These are phyloP conservation scores for Meloidogyne hapla DNA, from an alignment of 1,140 invertebrate species.

Conservation along the genomic window DNA sequence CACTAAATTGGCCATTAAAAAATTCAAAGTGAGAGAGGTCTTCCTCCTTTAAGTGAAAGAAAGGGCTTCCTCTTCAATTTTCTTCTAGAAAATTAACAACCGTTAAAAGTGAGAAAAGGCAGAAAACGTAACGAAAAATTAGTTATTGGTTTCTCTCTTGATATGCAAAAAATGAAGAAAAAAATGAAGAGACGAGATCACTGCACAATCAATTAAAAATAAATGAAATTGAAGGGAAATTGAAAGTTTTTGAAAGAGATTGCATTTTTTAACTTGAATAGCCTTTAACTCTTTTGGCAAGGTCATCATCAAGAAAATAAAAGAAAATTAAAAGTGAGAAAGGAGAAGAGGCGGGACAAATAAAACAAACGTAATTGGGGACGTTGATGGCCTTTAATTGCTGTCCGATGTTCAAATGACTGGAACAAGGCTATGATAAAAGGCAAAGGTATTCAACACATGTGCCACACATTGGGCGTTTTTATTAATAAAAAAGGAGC, in stretches of 20 bases:
- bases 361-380: neutral
- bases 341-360: neutral
- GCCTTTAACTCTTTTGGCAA: neutral
- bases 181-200: neutral
- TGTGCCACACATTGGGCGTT: neutral
- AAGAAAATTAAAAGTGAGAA: neutral
- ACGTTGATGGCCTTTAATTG: neutral
- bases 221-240: neutral
- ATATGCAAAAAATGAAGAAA: neutral
- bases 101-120: neutral
- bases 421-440: conserved; percentile 2
- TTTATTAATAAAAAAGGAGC: neutral
- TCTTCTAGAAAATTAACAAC: neutral
- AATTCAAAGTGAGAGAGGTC: neutral
- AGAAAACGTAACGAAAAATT: neutral
- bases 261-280: neutral
- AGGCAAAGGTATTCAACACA: neutral
- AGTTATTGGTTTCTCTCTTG: neutral
- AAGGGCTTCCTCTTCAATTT: neutral
- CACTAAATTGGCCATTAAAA: neutral
- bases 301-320: neutral
- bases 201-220: neutral
- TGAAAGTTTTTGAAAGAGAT: no score
- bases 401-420: conserved; percentile 1
- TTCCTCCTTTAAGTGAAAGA: no score